Percentiles rank a stretch among this genome's conserved stretches.
Conservation (phyloP, 2,797 vertebrate genomes). For the Hydrolagus colliei region DNA sequence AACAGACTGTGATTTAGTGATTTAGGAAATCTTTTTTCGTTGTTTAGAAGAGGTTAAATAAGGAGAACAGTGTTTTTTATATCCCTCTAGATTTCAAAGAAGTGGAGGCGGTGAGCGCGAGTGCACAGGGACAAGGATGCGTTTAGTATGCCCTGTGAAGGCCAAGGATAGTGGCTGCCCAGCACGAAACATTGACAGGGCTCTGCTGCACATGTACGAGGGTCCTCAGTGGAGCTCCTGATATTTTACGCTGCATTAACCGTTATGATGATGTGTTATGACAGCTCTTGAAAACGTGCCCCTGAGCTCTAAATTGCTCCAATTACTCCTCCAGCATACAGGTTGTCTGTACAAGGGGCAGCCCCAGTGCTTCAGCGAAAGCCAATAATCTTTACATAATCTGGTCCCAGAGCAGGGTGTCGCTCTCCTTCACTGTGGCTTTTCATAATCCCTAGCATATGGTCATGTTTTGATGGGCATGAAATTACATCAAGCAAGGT, state of each 20-base stretch:
- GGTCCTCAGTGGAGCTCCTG: slow-evolving; percentile 41
- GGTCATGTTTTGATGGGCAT: slow-evolving; percentile 76
- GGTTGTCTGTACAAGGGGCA: slow-evolving; percentile 42
- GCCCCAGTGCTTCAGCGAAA: slow-evolving; percentile 39
- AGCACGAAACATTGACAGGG: slow-evolving; percentile 34
- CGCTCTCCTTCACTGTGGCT: slow-evolving; percentile 52
- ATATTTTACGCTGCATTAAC: slow-evolving; percentile 47
- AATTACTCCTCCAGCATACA: slow-evolving; percentile 45
- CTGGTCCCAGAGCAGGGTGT: slow-evolving; percentile 48
- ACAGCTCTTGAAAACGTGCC: slow-evolving; percentile 46
- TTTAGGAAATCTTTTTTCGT: too few species aligned
- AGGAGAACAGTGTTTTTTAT: too few species aligned
- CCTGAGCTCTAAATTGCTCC: slow-evolving; percentile 47
- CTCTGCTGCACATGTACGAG: slow-evolving; percentile 32
- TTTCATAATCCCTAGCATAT: slow-evolving; percentile 72
- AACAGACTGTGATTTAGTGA: neutral
- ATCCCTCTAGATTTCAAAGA: neutral
- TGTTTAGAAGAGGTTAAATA: too few species aligned
- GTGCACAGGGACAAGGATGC: slow-evolving; percentile 36
- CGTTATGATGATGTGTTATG: slow-evolving; percentile 41
- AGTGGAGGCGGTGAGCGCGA: slow-evolving; percentile 18
- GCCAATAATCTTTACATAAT: slow-evolving; percentile 39
- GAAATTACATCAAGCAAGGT: slow-evolving; percentile 96
- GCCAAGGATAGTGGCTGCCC: neutral
- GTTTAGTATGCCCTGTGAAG: slow-evolving; percentile 30